phyloP scores from a whole-genome alignment of 2,113 vertebrate genomes.

The Otus sunia region DNA sequence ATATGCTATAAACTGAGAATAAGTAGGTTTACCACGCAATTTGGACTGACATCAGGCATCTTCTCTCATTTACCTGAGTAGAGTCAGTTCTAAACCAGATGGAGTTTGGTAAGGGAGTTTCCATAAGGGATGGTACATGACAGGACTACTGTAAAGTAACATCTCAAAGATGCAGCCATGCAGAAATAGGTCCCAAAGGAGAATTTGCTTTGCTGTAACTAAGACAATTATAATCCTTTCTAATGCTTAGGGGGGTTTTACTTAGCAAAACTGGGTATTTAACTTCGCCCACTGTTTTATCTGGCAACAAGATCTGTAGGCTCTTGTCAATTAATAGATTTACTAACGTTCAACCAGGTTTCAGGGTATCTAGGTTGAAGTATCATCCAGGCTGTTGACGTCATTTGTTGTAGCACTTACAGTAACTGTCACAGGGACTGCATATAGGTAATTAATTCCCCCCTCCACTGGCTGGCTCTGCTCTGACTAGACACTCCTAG shows the following conservation, averaged over 20 bases:
- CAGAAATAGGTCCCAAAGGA: background rate
- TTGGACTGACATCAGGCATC: background rate
- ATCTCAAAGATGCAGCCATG: background rate
- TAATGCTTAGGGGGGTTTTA: background rate
- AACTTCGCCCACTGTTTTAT: background rate
- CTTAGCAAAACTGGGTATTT: background rate
- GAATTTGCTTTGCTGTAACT: background rate
- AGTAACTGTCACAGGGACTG: background rate
- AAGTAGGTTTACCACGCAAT: background rate
- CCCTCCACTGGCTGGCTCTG: background rate
- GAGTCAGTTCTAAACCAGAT: background rate
- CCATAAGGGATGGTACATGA: background rate
- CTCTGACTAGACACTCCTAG: background rate
- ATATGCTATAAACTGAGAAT: background rate
- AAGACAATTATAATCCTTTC: background rate
- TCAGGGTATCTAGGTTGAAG: background rate
- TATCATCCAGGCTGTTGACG: background rate
- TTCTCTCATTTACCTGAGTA: background rate
- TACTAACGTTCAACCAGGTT: background rate
- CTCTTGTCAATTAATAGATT: background rate
- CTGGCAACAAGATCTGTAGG: background rate
- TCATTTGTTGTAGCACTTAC: background rate
- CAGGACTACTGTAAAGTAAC: background rate
- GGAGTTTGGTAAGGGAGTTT: background rate
- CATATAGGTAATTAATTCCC: fast-evolving